A percentile compares a stretch with the other conserved stretches of the same genome.
phyloP scores from a whole-genome alignment of 1,140 invertebrate genomes.

The Hycleus phaleratus region DNA sequence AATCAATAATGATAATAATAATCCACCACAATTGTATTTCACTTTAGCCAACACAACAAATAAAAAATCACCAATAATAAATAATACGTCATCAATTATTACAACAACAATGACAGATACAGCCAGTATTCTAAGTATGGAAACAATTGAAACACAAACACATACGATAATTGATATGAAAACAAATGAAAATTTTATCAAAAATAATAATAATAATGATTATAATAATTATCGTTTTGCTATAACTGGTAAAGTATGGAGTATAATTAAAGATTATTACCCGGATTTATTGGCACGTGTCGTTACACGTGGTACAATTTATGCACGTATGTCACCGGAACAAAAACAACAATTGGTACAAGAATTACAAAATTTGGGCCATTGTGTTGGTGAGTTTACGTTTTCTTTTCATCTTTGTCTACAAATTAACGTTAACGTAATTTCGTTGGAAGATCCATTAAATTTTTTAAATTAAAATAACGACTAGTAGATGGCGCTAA shows the following conservation, averaged over 20 bases:
- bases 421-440: no score
- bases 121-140: slow-evolving; percentile 52
- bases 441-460: no score
- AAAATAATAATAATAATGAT: background rate
- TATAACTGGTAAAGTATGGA: slow-evolving; percentile 72
- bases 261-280: slow-evolving; percentile 64
- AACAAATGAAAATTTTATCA: background rate
- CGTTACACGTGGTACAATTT: slow-evolving; percentile 77
- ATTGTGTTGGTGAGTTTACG: slow-evolving; percentile 64
- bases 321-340: slow-evolving; percentile 94
- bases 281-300: slow-evolving; percentile 65
- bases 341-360: slow-evolving; percentile 93
- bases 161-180: slow-evolving; percentile 19
- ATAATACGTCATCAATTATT: slow-evolving; percentile 14
- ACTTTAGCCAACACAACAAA: slow-evolving; percentile 34
- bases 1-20: slow-evolving; percentile 28
- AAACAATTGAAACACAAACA: slow-evolving; percentile 46
- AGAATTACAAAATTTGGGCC: slow-evolving; percentile 72
- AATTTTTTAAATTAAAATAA: no score
- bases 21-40: slow-evolving; percentile 34
- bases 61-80: slow-evolving; percentile 15
- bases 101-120: slow-evolving; percentile 37
- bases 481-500: no score
- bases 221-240: slow-evolving; percentile 59
- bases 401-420: background rate